phyloP scores from a whole-genome alignment of 1,140 invertebrate species.

The Drosophila setifemur region DNA sequence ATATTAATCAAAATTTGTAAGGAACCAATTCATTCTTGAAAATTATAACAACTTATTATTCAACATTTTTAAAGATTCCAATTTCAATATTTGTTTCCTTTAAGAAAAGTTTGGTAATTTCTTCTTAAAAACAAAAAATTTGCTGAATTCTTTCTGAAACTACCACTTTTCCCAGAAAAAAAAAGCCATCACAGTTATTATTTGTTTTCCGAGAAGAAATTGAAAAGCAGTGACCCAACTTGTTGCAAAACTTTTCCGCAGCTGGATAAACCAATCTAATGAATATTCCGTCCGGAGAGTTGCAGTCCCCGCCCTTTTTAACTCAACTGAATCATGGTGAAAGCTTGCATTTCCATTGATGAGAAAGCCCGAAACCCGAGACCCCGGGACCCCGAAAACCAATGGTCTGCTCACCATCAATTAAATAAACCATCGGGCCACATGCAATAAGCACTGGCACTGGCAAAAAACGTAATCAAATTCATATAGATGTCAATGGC shows the following conservation, averaged over 20 bases:
- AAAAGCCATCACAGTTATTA: too few relatives aligned
- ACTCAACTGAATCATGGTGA: background rate
- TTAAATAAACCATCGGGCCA: constrained; percentile 27
- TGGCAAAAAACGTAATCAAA: constrained; percentile 55
- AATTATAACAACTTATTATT: too few relatives aligned
- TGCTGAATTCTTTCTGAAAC: too few relatives aligned
- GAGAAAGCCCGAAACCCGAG: background rate
- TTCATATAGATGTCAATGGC: constrained; percentile 65
- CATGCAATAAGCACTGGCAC: constrained; percentile 1
- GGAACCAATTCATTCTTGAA: too few relatives aligned
- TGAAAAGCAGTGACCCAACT: background rate
- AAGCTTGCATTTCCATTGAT: constrained; percentile 6
- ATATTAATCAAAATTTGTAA: too few relatives aligned
- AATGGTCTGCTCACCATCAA: constrained; percentile 8
- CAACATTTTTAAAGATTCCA: too few relatives aligned
- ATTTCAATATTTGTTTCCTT: too few relatives aligned
- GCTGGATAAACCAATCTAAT: constrained; percentile 10
- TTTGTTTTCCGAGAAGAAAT: too few relatives aligned
- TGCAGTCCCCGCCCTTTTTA: background rate
- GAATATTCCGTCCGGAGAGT: background rate
- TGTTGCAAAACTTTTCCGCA: background rate
- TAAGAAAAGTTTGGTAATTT: too few relatives aligned
- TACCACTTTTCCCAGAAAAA: too few relatives aligned
- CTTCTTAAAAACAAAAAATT: too few relatives aligned
- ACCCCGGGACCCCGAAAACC: too few relatives aligned